phyloP scores from a whole-genome alignment of 2,888 invertebrate genomes.

The Yponomeuta evonymella region DNA sequence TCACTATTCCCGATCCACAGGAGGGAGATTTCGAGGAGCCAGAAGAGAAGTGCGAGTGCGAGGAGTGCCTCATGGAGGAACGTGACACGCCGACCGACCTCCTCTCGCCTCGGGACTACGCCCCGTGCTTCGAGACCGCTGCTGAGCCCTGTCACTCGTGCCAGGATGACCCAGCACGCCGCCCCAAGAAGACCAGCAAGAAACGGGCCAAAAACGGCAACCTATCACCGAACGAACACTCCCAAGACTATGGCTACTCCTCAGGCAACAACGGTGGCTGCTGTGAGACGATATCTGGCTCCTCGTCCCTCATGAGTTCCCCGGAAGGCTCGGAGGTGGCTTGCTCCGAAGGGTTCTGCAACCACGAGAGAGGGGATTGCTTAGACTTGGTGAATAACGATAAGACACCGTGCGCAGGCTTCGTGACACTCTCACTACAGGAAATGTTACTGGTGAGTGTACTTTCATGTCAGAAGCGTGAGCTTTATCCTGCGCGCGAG shows the following conservation, averaged over 20 bases:
- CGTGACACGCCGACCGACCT: slow-evolving; percentile 63
- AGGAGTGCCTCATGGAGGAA: slow-evolving; percentile 63
- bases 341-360: slow-evolving; percentile 92
- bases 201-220: slow-evolving; percentile 70
- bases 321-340: slow-evolving; percentile 94
- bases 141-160: slow-evolving; percentile 64
- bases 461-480: too few species aligned
- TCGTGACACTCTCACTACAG: slow-evolving; percentile 78
- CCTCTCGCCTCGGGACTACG: slow-evolving; percentile 53
- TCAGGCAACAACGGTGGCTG: slow-evolving; percentile 83
- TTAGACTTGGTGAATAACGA: slow-evolving; percentile 57
- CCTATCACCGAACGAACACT: slow-evolving; percentile 80
- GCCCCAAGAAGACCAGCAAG: slow-evolving; percentile 53
- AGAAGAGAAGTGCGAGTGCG: slow-evolving; percentile 69
- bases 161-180: slow-evolving; percentile 64
- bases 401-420: slow-evolving; percentile 63
- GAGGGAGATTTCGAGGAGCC: slow-evolving; percentile 68
- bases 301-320: slow-evolving; percentile 88
- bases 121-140: slow-evolving; percentile 47
- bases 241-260: slow-evolving; percentile 88
- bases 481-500: too few species aligned
- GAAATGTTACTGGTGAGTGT: slow-evolving; percentile 86
- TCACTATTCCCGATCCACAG: slow-evolving; percentile 28
- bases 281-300: slow-evolving; percentile 80
- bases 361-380: slow-evolving; percentile 79